phyloP scores from a whole-genome alignment of 2,797 vertebrate genomes.

The Lutjanus campechanus region DNA sequence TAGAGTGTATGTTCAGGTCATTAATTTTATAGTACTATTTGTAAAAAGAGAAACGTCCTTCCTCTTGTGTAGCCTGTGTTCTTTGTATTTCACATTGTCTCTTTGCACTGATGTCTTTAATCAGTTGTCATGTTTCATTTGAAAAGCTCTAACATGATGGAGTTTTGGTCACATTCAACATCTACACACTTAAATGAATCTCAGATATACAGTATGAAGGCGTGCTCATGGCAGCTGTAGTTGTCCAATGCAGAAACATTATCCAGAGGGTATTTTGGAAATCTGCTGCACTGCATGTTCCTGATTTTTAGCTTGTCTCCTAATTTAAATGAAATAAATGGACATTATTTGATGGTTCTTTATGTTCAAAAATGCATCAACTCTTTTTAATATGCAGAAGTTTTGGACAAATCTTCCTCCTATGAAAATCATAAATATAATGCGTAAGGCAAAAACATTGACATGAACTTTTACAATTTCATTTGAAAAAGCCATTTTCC shows the following conservation, averaged over 20 bases:
- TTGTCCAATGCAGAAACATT: not conserved
- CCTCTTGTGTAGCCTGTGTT: not conserved
- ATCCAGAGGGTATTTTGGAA: not conserved
- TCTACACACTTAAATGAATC: no score
- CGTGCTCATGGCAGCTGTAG: not conserved
- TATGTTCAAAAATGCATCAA: not conserved
- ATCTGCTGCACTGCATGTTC: not conserved
- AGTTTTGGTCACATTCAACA: not conserved
- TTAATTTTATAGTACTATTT: not conserved
- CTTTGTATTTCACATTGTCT: not conserved
- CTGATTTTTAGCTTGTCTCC: not conserved
- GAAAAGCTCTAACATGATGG: not conserved
- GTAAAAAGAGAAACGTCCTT: not conserved
- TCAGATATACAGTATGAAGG: not conserved
- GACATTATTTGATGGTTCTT: not conserved
- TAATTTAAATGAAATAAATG: not conserved
- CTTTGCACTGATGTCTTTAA: not conserved
- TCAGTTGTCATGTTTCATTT: not conserved
- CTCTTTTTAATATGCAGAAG: not conserved
- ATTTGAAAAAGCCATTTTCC: constrained; percentile 1
- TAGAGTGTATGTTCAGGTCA: no score
- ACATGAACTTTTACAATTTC: no score
- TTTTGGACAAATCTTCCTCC: not conserved
- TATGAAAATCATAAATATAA: not conserved
- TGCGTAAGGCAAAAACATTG: not conserved